Percentiles rank a stretch among this genome's conserved stretches.
phyloP scores from a whole-genome alignment of 2,797 vertebrate genomes.

The Scyliorhinus canicula region DNA sequence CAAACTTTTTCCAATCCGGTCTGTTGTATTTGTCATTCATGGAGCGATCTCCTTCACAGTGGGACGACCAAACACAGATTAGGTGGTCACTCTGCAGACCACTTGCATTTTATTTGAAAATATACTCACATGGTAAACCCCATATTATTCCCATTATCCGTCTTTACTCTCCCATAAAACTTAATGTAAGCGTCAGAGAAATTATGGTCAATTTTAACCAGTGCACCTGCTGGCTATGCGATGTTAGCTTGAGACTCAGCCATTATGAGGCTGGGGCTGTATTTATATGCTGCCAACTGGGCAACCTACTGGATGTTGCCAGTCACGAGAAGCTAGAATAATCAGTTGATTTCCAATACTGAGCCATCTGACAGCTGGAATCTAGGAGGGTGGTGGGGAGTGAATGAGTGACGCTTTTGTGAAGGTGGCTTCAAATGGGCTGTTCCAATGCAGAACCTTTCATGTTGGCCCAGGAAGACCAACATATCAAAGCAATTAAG shows the following conservation, averaged over 20 bases:
- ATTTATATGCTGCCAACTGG: not conserved
- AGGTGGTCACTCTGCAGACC: not conserved
- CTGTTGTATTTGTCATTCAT: not conserved
- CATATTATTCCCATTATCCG: not conserved
- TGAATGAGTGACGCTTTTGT: not conserved
- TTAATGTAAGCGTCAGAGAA: not conserved
- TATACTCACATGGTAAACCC: not conserved
- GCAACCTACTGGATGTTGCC: not conserved
- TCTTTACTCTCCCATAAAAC: not conserved
- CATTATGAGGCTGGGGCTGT: not conserved
- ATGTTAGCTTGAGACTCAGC: not conserved
- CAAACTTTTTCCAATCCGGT: not conserved
- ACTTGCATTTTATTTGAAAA: not conserved
- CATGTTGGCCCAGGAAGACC: not conserved
- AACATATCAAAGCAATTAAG: not conserved
- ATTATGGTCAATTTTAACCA: not conserved
- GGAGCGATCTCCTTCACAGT: not conserved
- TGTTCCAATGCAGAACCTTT: not conserved
- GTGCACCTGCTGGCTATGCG: not conserved
- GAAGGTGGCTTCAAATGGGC: not conserved
- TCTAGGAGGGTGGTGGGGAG: not conserved
- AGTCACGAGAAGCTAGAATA: not conserved
- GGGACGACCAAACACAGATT: not conserved
- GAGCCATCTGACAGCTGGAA: not conserved
- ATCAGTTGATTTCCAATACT: not conserved